Evolutionary conservation across 2,888 invertebrate species (phyloP).

Genomic region (Copidosoma aretas): DNA sequence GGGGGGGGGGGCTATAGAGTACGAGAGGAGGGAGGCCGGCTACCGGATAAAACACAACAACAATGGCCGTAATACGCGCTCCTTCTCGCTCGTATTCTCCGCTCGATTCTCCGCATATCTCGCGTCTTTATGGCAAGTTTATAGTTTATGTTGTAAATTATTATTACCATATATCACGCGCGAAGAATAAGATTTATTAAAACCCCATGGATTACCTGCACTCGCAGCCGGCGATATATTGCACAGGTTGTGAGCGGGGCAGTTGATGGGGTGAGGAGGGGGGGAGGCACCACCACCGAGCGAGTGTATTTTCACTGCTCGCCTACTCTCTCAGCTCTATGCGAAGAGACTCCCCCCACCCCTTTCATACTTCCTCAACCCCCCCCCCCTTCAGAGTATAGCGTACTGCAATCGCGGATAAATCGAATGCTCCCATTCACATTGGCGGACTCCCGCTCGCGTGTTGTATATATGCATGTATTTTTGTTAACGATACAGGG

Average conservation of each 20-base stretch:
- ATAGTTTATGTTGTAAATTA: constrained; percentile 61
- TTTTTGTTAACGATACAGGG: too few species aligned
- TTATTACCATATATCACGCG: constrained; percentile 60
- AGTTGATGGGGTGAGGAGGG: too few species aligned
- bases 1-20: neutral
- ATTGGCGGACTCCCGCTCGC: neutral
- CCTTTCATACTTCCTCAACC: too few species aligned
- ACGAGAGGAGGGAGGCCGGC: constrained; percentile 22
- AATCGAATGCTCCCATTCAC: constrained; percentile 40
- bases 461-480: too few species aligned
- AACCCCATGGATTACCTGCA: constrained; percentile 55
- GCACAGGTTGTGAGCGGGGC: constrained; percentile 29
- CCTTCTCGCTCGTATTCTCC: constrained; percentile 9
- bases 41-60: constrained; percentile 41
- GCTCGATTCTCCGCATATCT: neutral
- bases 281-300: too few species aligned
- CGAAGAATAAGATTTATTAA: constrained; percentile 59
- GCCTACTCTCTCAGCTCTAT: too few species aligned
- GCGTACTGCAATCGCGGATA: constrained; percentile 37
- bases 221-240: constrained; percentile 52
- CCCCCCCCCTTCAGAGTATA: constrained; percentile 1
- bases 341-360: too few species aligned
- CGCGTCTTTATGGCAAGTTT: constrained; percentile 52
- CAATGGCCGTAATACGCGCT: constrained; percentile 33
- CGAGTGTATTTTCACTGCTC: too few species aligned